Evolutionary conservation across 1,140 invertebrate species (phyloP), one percentile per base, ranked within the genome.

Genomic region (Papilio polytes): DNA sequence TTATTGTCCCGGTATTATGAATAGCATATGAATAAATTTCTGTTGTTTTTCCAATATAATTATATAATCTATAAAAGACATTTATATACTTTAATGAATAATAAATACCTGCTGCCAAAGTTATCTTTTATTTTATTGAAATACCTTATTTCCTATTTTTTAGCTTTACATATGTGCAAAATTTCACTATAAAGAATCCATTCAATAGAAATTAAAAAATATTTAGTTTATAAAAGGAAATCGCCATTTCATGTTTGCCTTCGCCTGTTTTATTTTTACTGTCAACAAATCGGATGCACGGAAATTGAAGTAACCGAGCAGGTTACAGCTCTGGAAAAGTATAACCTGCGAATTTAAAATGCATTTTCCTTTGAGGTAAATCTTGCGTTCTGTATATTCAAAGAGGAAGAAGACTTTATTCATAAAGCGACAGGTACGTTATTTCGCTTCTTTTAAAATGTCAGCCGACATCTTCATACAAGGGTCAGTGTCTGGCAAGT

Each of bases 31-130:
- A 22, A 66, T 66, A 26, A 31, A 36, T 70, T 31, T 70, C 13
- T 70, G 13, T 31, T 70, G 7, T 41, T 13, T 70, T 15, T 70
- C 12, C 13, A 70, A 6, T 66, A 15, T 59, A 59, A 59, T 59
- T 26, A 3, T 63, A 22, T 1, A 31, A 70, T 70, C 1, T 31
- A 70, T 70, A 70, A 70, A 70, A 70, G 63, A 70, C 63, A 70
- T 70, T 70, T 70, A 70, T 70, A 70, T 70, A 70, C 13, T 15
- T 70, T 70, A 70, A 31, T 70, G 36, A 70, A 70, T 15, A 70
- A 31, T 70, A 70, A 70, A 70, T 15, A 70, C 13, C 4, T 70
- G 63, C 63, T 70, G 26, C 6, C 63, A 31, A 70, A 36, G 6
- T 36, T 70, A 26, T 15, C 26, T 70, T 70, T 63, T 10, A 63